Conservation (phyloP, 2,113 vertebrate species). For the Xerus inauris region DNA sequence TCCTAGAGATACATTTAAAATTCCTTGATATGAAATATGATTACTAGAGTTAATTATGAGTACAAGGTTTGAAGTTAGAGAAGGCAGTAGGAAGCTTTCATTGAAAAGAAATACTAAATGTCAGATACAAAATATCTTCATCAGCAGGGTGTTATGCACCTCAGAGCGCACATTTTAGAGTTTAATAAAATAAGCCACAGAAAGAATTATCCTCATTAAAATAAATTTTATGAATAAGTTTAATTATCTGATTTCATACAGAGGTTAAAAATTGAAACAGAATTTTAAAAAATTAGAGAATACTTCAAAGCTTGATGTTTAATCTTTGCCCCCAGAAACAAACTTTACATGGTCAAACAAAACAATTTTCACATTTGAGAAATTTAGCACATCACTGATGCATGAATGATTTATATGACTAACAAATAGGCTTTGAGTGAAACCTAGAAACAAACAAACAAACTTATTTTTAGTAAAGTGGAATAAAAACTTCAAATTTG, state of each 20-base stretch:
- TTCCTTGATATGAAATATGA: background rate
- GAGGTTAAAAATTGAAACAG: background rate
- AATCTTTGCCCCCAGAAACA: background rate
- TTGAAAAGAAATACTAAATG: background rate
- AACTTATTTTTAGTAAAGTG: background rate
- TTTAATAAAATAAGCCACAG: constrained; percentile 21
- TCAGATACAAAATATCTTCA: background rate
- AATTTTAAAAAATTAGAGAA: background rate
- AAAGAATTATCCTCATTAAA: background rate
- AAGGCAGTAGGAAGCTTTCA: background rate
- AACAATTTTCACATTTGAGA: background rate
- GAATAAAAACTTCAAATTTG: background rate
- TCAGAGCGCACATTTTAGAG: background rate
- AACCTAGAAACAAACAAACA: background rate
- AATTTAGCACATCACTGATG: background rate
- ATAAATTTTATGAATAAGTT: constrained; percentile 8
- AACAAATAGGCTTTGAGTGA: background rate
- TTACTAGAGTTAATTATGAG: background rate
- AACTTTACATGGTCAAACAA: background rate
- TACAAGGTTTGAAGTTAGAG: background rate
- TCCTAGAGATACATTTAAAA: background rate
- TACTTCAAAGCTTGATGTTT: background rate
- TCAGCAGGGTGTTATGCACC: background rate
- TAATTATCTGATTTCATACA: constrained; percentile 19
- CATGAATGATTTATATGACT: background rate